These are phyloP conservation scores for Scaptomyza montana DNA, from an alignment of 1,140 invertebrate genomes.

Conservation along the genomic window DNA sequence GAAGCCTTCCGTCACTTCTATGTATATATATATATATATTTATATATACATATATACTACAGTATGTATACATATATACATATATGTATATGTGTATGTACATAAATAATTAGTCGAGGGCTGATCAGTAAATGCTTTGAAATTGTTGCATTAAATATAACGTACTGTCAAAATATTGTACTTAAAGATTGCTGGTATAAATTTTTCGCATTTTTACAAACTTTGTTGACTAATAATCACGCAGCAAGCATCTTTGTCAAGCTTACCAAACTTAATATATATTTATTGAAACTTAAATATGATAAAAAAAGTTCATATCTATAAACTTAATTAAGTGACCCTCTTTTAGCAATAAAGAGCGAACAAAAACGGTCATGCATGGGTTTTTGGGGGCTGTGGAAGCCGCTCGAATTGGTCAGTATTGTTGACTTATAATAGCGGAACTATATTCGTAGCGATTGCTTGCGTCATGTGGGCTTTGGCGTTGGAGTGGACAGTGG, in stretches of 20 bases:
- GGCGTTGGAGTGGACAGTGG: not conserved
- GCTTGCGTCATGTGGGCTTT: constrained; percentile 66
- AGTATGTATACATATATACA: no score
- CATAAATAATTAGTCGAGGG: constrained; percentile 31
- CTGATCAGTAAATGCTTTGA: constrained; percentile 14
- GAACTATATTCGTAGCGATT: constrained; percentile 34
- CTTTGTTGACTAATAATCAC: not conserved
- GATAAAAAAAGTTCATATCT: not conserved
- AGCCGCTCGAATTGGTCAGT: constrained; percentile 52
- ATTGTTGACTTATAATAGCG: constrained; percentile 35
- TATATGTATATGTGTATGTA: constrained; percentile 5
- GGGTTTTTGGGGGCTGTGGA: not conserved
- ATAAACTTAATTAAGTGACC: constrained; percentile 51
- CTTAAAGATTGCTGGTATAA: no score
- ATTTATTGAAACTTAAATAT: constrained; percentile 1
- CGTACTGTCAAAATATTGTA: not conserved
- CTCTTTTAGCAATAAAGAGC: constrained; percentile 31
- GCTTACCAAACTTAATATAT: not conserved
- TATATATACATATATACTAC: constrained; percentile 2
- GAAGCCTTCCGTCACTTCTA: constrained; percentile 72
- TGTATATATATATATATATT: not conserved
- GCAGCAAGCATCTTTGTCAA: no score
- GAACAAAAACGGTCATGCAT: constrained; percentile 12
- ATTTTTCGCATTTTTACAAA: not conserved
- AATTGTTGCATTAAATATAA: not conserved